Evolutionary conservation across 2,113 vertebrate genomes (phyloP).

Genomic region (Pycnonotus jocosus): DNA sequence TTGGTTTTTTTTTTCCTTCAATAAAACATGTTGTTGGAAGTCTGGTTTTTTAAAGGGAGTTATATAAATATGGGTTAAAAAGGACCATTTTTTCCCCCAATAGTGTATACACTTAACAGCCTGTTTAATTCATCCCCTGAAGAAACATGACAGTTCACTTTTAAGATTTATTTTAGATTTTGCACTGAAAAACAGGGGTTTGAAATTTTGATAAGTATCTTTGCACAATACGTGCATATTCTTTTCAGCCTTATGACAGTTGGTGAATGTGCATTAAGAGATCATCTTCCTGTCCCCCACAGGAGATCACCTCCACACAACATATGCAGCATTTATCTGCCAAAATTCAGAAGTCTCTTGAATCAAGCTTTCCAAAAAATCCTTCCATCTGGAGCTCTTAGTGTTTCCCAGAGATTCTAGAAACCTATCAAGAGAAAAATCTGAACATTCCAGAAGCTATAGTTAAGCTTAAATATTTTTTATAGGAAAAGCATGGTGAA

Average conservation of each 20-base stretch:
- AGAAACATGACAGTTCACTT: neutral
- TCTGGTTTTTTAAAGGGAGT: neutral
- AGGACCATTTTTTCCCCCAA: neutral
- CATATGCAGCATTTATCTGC: constrained; percentile 71
- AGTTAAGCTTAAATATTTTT: neutral
- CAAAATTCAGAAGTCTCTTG: constrained; percentile 62
- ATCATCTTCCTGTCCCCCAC: constrained; percentile 68
- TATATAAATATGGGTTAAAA: neutral
- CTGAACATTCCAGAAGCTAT: neutral
- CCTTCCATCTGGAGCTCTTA: constrained; percentile 61
- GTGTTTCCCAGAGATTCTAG: constrained; percentile 45
- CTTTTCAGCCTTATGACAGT: constrained; percentile 36
- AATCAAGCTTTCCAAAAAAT: constrained; percentile 54
- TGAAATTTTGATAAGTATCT: constrained; percentile 19
- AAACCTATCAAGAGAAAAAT: constrained; percentile 30
- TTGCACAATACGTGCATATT: neutral
- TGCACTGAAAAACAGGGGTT: neutral
- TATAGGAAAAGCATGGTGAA: neutral
- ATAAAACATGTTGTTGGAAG: neutral
- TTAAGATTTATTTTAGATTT: neutral
- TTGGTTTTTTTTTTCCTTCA: accelerated
- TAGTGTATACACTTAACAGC: neutral
- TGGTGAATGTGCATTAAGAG: constrained; percentile 59
- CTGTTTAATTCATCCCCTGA: neutral
- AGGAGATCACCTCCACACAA: constrained; percentile 65